Percentiles rank a stretch among this genome's conserved stretches.
Evolutionary conservation across 1,140 invertebrate species (phyloP).

Genomic region (Drusus annulatus): DNA sequence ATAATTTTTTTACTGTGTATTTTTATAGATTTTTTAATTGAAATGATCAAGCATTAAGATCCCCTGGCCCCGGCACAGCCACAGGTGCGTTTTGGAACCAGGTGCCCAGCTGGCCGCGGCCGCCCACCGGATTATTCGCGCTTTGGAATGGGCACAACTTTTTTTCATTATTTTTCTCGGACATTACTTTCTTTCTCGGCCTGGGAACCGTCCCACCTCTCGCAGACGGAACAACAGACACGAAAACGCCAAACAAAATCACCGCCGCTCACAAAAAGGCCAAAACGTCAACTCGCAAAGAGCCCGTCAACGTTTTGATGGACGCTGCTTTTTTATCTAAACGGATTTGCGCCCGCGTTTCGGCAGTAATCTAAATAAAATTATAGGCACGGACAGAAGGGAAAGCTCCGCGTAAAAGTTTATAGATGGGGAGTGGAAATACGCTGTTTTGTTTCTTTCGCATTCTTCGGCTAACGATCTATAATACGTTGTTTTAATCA

Average conservation of each 20-base stretch:
- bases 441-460: not conserved
- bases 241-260: not conserved
- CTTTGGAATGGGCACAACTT: constrained; percentile 30
- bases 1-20: too few relatives aligned
- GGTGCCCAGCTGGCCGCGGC: not conserved
- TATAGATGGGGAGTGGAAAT: not conserved
- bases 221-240: not conserved
- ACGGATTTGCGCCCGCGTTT: not conserved
- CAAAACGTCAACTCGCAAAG: not conserved
- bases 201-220: constrained; percentile 23
- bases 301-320: not conserved
- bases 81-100: not conserved
- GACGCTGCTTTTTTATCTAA: too few relatives aligned
- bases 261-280: not conserved
- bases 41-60: not conserved
- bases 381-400: constrained; percentile 10
- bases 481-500: too few relatives aligned
- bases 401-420: constrained; percentile 7
- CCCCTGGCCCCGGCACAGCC: not conserved
- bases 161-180: constrained; percentile 26
- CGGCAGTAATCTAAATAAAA: constrained; percentile 21
- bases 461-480: not conserved
- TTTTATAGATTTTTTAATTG: too few relatives aligned
- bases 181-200: constrained; percentile 27
- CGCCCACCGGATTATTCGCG: constrained; percentile 22